Conservation (phyloP, 64 coral and sea anemone species). For the Anthopleura sola region DNA sequence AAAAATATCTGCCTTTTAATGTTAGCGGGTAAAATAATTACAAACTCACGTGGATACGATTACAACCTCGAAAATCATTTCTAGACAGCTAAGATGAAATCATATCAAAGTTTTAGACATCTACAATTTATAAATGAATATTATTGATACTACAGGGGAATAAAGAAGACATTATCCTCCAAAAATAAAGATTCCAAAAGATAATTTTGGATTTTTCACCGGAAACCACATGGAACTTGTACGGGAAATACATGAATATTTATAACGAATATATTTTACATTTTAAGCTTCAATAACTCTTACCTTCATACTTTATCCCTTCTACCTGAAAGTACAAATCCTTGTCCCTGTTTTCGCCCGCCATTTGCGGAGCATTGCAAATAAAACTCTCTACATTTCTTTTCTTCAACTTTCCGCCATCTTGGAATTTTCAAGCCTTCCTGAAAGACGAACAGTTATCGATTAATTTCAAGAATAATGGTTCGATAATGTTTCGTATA, state of each 20-base stretch:
- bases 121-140: not conserved
- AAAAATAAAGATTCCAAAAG: not conserved
- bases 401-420: slow-evolving; percentile 51
- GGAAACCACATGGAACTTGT: not conserved
- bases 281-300: not conserved
- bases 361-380: slow-evolving; percentile 54
- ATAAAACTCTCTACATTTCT: slow-evolving; percentile 19
- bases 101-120: not conserved
- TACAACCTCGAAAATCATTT: not conserved
- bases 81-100: not conserved
- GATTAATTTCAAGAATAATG: not conserved
- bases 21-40: not conserved
- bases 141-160: not conserved
- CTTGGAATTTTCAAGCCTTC: slow-evolving; percentile 20
- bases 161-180: not conserved
- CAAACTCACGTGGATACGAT: not conserved
- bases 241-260: not conserved
- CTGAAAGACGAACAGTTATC: not conserved
- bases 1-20: not conserved
- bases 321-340: slow-evolving; percentile 65
- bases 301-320: slow-evolving; percentile 74
- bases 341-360: slow-evolving; percentile 35
- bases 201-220: not conserved
- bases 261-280: not conserved
- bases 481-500: not conserved